These are phyloP conservation scores for Leucoraja ocellata DNA, from an alignment of 2,797 vertebrate species.

Conservation along the genomic window DNA sequence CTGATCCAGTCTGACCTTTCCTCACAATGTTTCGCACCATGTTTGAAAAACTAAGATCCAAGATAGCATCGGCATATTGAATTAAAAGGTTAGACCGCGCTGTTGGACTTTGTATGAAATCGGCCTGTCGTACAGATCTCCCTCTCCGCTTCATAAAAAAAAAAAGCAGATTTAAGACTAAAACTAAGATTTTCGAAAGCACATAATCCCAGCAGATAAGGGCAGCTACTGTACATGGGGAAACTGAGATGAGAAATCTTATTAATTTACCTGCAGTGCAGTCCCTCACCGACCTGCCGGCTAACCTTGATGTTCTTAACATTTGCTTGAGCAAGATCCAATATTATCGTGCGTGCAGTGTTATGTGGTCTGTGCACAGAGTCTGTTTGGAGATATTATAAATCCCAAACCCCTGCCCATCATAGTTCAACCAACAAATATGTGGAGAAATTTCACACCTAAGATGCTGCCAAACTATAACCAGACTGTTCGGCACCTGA, in stretches of 20 bases:
- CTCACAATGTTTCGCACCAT: not conserved
- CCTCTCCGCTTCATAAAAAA: not conserved
- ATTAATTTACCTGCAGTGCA: not conserved
- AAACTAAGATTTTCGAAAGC: not conserved
- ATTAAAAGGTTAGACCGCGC: not conserved
- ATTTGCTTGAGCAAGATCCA: slow-evolving; percentile 28
- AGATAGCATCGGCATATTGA: not conserved
- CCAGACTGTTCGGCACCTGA: not conserved
- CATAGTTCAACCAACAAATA: not conserved
- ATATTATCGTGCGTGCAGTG: not conserved
- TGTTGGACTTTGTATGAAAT: not conserved
- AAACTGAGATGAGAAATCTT: not conserved
- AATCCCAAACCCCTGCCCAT: not conserved
- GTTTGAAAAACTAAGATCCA: not conserved
- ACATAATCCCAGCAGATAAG: slow-evolving; percentile 21
- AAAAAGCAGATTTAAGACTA: not conserved
- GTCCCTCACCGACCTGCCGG: not conserved
- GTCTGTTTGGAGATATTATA: not conserved
- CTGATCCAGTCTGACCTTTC: not conserved
- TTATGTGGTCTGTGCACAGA: not conserved
- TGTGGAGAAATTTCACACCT: not conserved
- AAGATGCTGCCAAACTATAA: no score
- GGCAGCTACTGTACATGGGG: not conserved
- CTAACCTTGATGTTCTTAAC: not conserved
- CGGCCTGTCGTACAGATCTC: not conserved